Percentiles rank a stretch among this genome's conserved stretches.
phyloP scores from a whole-genome alignment of 2,888 invertebrate species.

The Heliconius ethilla region DNA sequence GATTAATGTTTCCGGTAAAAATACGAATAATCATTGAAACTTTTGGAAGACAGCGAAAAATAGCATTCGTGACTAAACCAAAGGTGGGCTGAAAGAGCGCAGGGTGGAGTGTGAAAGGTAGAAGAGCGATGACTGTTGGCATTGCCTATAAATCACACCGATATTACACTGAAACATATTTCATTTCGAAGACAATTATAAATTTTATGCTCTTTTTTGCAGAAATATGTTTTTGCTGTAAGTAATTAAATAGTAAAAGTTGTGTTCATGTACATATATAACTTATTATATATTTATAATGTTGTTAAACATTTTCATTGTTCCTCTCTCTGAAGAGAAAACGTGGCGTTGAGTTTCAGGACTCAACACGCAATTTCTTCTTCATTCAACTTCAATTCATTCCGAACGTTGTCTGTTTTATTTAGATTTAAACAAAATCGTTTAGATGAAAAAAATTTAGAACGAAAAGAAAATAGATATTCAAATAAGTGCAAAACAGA shows the following conservation, averaged over 20 bases:
- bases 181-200: constrained; percentile 39
- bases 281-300: no score
- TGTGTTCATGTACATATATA: neutral
- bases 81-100: constrained; percentile 29
- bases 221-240: neutral
- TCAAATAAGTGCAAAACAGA: no score
- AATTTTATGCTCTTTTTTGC: constrained; percentile 15
- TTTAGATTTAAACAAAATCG: no score
- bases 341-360: no score
- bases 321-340: no score
- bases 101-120: constrained; percentile 42
- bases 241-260: neutral
- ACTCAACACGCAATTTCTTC: no score
- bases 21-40: constrained; percentile 38
- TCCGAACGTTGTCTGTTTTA: no score
- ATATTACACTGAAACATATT: constrained; percentile 31
- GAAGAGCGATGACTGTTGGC: constrained; percentile 42
- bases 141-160: constrained; percentile 45
- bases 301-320: no score
- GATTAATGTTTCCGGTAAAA: constrained; percentile 35
- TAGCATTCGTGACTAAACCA: constrained; percentile 39
- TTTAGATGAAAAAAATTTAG: no score
- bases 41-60: constrained; percentile 35
- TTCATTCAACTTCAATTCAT: no score
- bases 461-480: no score